A percentile compares a stretch with the other conserved stretches of the same genome.
Evolutionary conservation across 2,113 vertebrate species (phyloP).

Genomic region (Nanorana parkeri): DNA sequence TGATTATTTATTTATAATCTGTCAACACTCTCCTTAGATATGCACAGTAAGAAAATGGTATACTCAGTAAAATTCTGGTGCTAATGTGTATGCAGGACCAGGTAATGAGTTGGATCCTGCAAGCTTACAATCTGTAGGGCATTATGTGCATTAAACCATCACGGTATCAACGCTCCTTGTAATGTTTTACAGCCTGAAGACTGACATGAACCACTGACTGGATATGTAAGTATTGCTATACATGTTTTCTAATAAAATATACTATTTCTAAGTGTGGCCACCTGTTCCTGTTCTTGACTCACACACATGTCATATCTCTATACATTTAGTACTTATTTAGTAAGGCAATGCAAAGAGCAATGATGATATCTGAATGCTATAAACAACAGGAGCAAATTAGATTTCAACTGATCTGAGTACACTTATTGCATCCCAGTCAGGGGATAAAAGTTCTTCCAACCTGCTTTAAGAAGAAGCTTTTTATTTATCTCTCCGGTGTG

Average conservation of each 20-base stretch:
- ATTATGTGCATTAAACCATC: not conserved
- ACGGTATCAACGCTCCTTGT: not conserved
- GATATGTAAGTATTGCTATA: conserved; percentile 42
- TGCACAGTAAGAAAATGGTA: not conserved
- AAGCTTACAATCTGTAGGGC: conserved; percentile 3
- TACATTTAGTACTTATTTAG: too few species aligned
- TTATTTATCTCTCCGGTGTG: too few species aligned
- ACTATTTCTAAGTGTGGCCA: not conserved
- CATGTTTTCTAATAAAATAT: not conserved
- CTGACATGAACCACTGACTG: conserved; percentile 11
- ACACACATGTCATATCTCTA: not conserved
- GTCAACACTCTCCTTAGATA: not conserved
- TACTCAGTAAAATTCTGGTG: not conserved
- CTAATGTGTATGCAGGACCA: not conserved
- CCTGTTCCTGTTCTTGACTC: not conserved
- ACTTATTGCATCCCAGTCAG: too few species aligned
- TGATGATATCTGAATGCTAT: too few species aligned
- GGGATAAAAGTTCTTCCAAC: too few species aligned
- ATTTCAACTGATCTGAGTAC: too few species aligned
- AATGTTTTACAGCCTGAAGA: conserved; percentile 41
- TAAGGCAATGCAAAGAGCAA: too few species aligned
- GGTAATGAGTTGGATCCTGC: not conserved
- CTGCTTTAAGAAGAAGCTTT: too few species aligned
- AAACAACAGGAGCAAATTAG: too few species aligned
- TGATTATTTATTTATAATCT: conserved; percentile 35